Evolutionary conservation across 2,888 invertebrate genomes (phyloP).

Genomic region (Nomada ferruginata): DNA sequence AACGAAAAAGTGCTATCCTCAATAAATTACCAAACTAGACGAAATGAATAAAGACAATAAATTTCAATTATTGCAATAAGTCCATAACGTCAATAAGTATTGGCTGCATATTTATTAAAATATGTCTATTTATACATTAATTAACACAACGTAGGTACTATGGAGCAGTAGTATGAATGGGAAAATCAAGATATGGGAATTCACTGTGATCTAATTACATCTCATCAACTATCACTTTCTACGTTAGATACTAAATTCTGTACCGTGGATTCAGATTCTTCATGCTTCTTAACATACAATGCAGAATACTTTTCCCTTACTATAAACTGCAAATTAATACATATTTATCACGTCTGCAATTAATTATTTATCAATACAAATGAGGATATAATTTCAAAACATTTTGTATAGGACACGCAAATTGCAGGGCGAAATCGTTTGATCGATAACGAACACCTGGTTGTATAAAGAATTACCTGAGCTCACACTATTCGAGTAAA

Average conservation of each 20-base stretch:
- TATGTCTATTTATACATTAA: not conserved
- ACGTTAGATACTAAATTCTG: not conserved
- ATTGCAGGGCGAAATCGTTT: no score
- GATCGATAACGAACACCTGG: no score
- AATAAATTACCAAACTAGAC: not conserved
- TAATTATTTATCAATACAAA: not conserved
- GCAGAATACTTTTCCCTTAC: conserved; percentile 6
- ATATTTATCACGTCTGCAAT: not conserved
- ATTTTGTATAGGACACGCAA: no score
- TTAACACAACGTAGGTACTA: not conserved
- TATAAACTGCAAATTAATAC: not conserved
- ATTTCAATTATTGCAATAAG: not conserved
- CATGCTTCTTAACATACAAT: conserved; percentile 26
- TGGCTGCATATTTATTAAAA: not conserved
- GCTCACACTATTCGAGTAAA: no score
- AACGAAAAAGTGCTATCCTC: no score
- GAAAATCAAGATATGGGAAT: conserved; percentile 1
- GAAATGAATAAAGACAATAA: not conserved
- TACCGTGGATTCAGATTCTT: not conserved
- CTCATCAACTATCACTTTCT: conserved; percentile 23
- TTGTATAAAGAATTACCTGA: no score
- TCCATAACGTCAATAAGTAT: not conserved
- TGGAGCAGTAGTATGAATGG: not conserved
- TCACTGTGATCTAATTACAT: conserved; percentile 26
- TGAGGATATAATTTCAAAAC: not conserved